Percentiles rank a stretch among this genome's conserved stretches.
These are phyloP conservation scores for Toxonevra muliebris DNA, from an alignment of 2,888 invertebrate species.

Conservation along the genomic window DNA sequence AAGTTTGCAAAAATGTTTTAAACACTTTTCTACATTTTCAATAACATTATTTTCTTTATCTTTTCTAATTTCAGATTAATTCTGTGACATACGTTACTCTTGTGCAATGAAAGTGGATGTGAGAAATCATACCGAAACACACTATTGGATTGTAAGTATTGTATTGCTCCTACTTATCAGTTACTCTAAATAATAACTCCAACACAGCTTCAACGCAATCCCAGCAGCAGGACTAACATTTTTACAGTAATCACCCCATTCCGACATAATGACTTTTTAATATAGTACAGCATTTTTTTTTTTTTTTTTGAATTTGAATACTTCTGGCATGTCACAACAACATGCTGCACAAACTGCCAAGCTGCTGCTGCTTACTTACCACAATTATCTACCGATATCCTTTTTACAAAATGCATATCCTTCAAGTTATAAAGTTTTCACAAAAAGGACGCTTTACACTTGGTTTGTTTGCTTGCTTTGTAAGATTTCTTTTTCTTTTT, in stretches of 20 bases:
- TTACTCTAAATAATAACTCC: background rate
- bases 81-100: conserved; percentile 60
- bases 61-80: conserved; percentile 50
- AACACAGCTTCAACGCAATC: background rate
- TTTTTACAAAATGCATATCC: conserved; percentile 4
- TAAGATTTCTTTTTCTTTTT: background rate
- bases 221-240: too few relatives aligned
- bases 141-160: conserved; percentile 66
- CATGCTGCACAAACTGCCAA: background rate
- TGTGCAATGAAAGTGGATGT: conserved; percentile 65
- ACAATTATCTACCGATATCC: conserved; percentile 22
- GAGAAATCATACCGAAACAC: conserved; percentile 62
- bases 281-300: background rate
- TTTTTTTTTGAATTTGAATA: background rate
- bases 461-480: background rate
- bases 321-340: background rate
- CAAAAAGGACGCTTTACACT: background rate
- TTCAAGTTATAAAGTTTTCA: too few relatives aligned
- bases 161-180: background rate
- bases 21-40: too few relatives aligned
- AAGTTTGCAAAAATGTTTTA: too few relatives aligned
- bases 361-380: background rate
- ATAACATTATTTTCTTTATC: too few relatives aligned
- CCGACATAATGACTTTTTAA: conserved; percentile 12
- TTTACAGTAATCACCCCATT: background rate